Conservation (phyloP, 2,113 vertebrate genomes). For the Nymphicus hollandicus region DNA sequence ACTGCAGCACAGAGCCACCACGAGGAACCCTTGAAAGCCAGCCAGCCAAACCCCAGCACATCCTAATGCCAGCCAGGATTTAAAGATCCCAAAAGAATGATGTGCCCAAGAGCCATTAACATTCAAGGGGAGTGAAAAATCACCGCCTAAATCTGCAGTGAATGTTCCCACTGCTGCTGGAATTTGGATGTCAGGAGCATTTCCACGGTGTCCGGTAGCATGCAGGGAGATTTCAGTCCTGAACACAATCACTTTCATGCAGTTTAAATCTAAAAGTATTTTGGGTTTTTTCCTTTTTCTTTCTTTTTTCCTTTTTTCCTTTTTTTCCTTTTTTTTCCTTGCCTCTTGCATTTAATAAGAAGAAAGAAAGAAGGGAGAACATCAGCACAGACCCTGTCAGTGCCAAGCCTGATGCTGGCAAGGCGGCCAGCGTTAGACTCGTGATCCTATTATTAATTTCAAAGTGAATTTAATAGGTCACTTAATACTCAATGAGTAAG, state of each 20-base stretch:
- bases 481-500: background rate
- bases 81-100: background rate
- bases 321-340: background rate
- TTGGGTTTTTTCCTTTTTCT: background rate
- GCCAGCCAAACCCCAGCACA: background rate
- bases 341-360: background rate
- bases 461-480: background rate
- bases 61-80: background rate
- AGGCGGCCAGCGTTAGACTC: background rate
- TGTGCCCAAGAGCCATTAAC: background rate
- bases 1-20: background rate
- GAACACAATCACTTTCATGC: background rate
- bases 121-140: background rate
- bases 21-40: accelerated
- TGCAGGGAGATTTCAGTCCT: background rate
- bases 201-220: background rate
- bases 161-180: background rate
- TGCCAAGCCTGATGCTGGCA: background rate
- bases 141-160: background rate
- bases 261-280: background rate
- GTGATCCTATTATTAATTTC: background rate
- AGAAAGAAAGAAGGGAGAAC: background rate
- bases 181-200: slow-evolving; percentile 21
- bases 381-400: background rate
- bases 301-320: accelerated